Conservation (phyloP, 2,888 invertebrate species). For the Agriopis marginaria region DNA sequence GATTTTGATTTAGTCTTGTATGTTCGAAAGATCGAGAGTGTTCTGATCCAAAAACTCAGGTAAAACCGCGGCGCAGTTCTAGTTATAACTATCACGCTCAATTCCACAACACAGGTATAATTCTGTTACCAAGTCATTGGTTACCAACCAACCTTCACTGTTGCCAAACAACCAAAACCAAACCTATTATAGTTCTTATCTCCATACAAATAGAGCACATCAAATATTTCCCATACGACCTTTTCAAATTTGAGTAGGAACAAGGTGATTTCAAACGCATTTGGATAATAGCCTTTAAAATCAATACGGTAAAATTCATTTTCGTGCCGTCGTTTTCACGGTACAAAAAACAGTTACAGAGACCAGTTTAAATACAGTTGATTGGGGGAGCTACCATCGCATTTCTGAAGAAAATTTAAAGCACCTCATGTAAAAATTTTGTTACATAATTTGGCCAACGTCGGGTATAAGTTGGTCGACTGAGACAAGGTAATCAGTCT, state of each 20-base stretch:
- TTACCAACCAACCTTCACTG: slow-evolving; percentile 19
- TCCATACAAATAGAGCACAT: slow-evolving; percentile 13
- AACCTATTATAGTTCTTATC: slow-evolving; percentile 8
- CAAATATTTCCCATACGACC: slow-evolving; percentile 46
- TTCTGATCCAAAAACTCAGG: background rate
- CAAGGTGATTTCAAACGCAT: slow-evolving; percentile 35
- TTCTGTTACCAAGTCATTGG: background rate
- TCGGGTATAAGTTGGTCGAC: too few species aligned
- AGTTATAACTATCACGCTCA: background rate
- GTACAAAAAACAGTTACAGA: background rate
- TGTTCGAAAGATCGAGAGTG: too few species aligned
- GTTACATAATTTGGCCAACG: background rate
- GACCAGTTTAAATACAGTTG: background rate
- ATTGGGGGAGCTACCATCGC: background rate
- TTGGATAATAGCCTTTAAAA: slow-evolving; percentile 51
- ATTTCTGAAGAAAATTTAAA: background rate
- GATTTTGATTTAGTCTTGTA: too few species aligned
- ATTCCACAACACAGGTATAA: background rate
- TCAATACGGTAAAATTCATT: background rate
- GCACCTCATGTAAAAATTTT: background rate
- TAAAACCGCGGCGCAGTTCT: background rate
- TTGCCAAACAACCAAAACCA: slow-evolving; percentile 11
- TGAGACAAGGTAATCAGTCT: background rate
- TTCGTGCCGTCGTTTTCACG: background rate
- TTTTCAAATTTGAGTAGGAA: slow-evolving; percentile 38